These are phyloP conservation scores for Hecatera dysodea DNA, from an alignment of 2,888 invertebrate genomes.

Conservation along the genomic window DNA sequence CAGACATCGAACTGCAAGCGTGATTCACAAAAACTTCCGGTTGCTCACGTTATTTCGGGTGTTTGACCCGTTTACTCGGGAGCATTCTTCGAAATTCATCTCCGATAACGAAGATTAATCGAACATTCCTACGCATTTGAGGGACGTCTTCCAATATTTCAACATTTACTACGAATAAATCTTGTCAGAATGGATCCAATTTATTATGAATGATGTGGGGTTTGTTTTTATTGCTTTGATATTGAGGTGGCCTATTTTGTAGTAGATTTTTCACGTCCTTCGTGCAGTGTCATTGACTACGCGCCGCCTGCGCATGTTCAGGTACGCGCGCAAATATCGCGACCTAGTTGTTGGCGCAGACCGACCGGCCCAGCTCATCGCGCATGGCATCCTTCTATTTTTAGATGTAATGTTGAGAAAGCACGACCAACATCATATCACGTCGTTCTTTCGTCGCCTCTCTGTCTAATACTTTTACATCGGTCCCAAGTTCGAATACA, in stretches of 20 bases:
- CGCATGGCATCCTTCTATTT: slow-evolving; percentile 81
- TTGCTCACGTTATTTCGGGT: slow-evolving; percentile 77
- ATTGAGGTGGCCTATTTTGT: slow-evolving; percentile 69
- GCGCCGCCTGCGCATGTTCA: slow-evolving; percentile 72
- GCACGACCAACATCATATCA: slow-evolving; percentile 68
- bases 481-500: slow-evolving; percentile 5
- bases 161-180: slow-evolving; percentile 66
- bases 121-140: slow-evolving; percentile 60
- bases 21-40: slow-evolving; percentile 82
- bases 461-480: slow-evolving; percentile 37
- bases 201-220: slow-evolving; percentile 59
- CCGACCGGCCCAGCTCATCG: slow-evolving; percentile 75
- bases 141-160: slow-evolving; percentile 62
- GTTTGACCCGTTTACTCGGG: slow-evolving; percentile 78
- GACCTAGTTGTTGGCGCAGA: slow-evolving; percentile 84
- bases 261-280: slow-evolving; percentile 70
- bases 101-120: slow-evolving; percentile 70
- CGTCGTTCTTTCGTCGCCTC: slow-evolving; percentile 53
- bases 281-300: slow-evolving; percentile 73
- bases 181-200: slow-evolving; percentile 60
- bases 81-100: slow-evolving; percentile 75
- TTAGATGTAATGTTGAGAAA: slow-evolving; percentile 84
- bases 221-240: slow-evolving; percentile 64
- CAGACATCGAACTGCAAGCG: slow-evolving; percentile 72
- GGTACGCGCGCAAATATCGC: slow-evolving; percentile 79